Base-by-base conservation (phyloP, 2,888 invertebrate species). In the Dinocampus coccinellae region DNA sequence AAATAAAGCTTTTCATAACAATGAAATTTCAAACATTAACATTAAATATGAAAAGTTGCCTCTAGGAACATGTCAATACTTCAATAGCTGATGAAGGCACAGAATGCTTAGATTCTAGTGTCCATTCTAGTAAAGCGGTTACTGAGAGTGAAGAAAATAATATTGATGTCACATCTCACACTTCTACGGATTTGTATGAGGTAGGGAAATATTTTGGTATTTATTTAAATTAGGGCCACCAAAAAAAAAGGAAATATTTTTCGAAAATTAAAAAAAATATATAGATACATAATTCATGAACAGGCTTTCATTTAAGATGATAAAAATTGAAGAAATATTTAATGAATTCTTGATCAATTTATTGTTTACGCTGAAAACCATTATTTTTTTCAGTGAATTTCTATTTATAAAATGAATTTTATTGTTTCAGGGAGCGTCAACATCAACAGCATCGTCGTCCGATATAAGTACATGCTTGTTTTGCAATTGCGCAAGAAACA, bases 391-490 rank as follows among this genome's bases (percentile, higher is more conserved):
- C 20, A 55, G 22, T 55, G 4, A 55, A 55, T 24, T 55, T 20
- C 11, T 16, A 55, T 20, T 55, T 55, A 55, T 22, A 13, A 26
- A 55, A 55, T 55, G 58, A 58, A 16, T 16, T 58, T 42, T 9
- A 26, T 20, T 42, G 20, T 63, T 63, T 63, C 10, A 63, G 63
- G 63, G 2, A 13, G 22, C 22, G 63, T 39, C 47, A 47, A 63
- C 63, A 63, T 63, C 63, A 63, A 63, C 29, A 9, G 13, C 22
- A 24, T 20, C 47, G 16, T 42, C 63, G 42, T 63, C 42, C n/a
- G 42, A 11, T 10, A 20, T 9, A 63, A 63, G 0, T 24, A 47
- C 11, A 20, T 63, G 63, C 22, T 11, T 42, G 9, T 63, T 63
- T 42, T 63, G 63, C 22, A 10, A 63, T 24, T 10, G 11, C 11